Conservation (phyloP, 2,888 invertebrate genomes). For the Ceramica pisi region DNA sequence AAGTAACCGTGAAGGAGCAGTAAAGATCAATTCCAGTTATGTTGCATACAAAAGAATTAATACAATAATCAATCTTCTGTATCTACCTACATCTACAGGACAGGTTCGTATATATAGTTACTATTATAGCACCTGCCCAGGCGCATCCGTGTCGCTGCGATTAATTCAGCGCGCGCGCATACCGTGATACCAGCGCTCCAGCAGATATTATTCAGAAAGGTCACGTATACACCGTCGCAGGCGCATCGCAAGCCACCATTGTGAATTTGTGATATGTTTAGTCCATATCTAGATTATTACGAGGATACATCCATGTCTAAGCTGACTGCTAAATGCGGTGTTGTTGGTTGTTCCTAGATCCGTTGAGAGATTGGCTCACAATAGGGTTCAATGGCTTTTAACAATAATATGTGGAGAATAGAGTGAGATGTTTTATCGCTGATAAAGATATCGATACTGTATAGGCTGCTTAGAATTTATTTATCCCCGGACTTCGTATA, state of each 20-base stretch:
- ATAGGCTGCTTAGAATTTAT: neutral
- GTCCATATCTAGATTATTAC: constrained; percentile 61
- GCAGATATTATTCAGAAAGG: constrained; percentile 61
- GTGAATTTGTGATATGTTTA: constrained; percentile 51
- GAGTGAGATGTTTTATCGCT: constrained; percentile 9
- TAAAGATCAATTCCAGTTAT: no score
- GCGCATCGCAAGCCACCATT: constrained; percentile 25
- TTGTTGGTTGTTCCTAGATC: constrained; percentile 37
- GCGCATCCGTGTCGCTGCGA: constrained; percentile 56
- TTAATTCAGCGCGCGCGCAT: constrained; percentile 63
- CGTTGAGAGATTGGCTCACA: constrained; percentile 48
- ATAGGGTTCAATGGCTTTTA: constrained; percentile 41
- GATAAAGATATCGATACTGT: constrained; percentile 5
- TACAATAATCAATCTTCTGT: constrained; percentile 1
- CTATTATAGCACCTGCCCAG: constrained; percentile 35
- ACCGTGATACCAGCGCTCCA: constrained; percentile 28
- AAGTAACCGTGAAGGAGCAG: no score
- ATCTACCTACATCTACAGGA: neutral
- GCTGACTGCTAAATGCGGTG: constrained; percentile 52
- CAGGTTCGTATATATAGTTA: neutral
- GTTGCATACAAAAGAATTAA: no score
- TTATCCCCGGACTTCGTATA: neutral
- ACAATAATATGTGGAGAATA: constrained; percentile 45
- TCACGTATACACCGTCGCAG: constrained; percentile 50
- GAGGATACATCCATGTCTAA: constrained; percentile 55